Percentiles rank a stretch among this genome's conserved stretches.
phyloP scores from a whole-genome alignment of 2,113 vertebrate genomes.

The Coryphaenoides rupestris region DNA sequence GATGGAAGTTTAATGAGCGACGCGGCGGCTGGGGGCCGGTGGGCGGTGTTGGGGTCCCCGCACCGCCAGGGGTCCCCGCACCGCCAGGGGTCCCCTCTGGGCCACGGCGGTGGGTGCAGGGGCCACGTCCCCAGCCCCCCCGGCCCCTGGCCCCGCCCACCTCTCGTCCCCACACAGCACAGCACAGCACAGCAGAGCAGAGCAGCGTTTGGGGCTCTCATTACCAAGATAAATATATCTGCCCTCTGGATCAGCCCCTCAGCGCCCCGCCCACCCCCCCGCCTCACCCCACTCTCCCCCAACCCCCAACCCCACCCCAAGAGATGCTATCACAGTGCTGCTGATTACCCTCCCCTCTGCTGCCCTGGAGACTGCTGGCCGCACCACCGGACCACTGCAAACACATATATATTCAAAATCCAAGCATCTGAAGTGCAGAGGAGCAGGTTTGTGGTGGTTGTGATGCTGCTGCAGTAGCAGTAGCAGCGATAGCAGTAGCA shows the following conservation, averaged over 20 bases:
- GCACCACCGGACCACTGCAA: constrained; percentile 56
- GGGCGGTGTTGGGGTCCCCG: constrained; percentile 77
- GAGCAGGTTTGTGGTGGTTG: constrained; percentile 13
- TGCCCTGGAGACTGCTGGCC: constrained; percentile 47
- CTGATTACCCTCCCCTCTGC: constrained; percentile 66
- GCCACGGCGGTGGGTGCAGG: no score
- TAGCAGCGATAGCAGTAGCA: constrained; percentile 2
- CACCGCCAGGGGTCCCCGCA: constrained; percentile 50
- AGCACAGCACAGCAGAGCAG: constrained; percentile 58
- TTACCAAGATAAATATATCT: constrained; percentile 73
- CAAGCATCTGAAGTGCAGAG: constrained; percentile 71
- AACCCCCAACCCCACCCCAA: constrained; percentile 15
- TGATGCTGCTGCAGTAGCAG: no score
- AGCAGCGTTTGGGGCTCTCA: constrained; percentile 73
- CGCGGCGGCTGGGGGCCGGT: constrained; percentile 27
- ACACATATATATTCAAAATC: no score
- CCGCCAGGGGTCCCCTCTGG: no score
- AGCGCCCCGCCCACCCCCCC: constrained; percentile 23
- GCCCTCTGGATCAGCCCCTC: constrained; percentile 62
- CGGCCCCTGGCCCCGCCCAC: constrained; percentile 69
- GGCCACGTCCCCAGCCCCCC: constrained; percentile 71
- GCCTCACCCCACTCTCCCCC: neutral
- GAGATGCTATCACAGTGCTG: constrained; percentile 72
- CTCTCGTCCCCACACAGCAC: constrained; percentile 62
- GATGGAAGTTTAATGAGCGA: constrained; percentile 90